Base-by-base conservation (phyloP, 2,888 invertebrate genomes). In the Platycheirus rosarum region DNA sequence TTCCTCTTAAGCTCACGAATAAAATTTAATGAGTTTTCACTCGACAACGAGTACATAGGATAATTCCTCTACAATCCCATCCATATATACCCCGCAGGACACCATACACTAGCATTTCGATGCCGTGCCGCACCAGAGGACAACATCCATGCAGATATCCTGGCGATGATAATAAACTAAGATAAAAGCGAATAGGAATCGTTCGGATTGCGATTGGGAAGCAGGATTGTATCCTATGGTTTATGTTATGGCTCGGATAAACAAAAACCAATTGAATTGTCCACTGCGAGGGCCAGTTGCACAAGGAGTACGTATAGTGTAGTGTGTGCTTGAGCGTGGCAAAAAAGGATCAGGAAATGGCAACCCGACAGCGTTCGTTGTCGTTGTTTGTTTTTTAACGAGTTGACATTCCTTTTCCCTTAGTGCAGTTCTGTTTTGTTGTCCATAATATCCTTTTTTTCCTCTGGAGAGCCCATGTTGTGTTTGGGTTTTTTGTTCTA, bases 1-100 rank as follows among this genome's bases (percentile, higher is more conserved):
- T 85, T 85, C 86, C 87, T 86, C 82, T 87, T 86, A 88, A 88
- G 88, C 87, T 88, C 74, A 79, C 85, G 85, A 87, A 89, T 89
- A 88, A 89, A 89, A 88, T 88, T 88, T 89, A 88, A 89, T 86
- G 89, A 86, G 86, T 85, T 84, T 85, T 86, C 86, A 86, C 87
- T 88, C 82, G 82, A 77, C 82, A 82, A 79, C 78, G 78, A 79
- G 78, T 79, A 74, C 68, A 74, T 60, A 79, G 74, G 74, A 79
- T 74, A 79, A 82, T 71, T 82, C 62, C 71, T 82, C 53, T n/a
- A n/a, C 71, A 71, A 71, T 63, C 53, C 60, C 42, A 60, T 60
- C 62, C 70, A 65, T 65, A 68, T 70, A 74, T n/a, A n/a, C n/a
- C n/a, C 26, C 14, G 42, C 37, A 32, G 5, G 8, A 23, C n/a